phyloP scores from a whole-genome alignment of 2,113 vertebrate species.

The Lasiurus borealis region DNA sequence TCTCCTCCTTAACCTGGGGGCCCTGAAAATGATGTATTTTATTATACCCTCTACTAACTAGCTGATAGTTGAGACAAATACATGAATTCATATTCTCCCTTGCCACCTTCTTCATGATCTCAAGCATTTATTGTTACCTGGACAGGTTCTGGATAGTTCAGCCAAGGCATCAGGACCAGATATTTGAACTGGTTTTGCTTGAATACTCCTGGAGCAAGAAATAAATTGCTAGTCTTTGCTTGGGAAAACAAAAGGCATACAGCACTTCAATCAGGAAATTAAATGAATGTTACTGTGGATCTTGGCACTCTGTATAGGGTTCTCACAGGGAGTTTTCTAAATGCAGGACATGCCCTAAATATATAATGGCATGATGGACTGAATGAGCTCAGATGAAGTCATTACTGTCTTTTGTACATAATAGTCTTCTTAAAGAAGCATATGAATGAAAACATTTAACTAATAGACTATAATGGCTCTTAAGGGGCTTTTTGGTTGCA shows the following conservation, averaged over 20 bases:
- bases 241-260: background rate
- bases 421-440: constrained; percentile 64
- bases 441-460: constrained; percentile 70
- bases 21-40: background rate
- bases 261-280: constrained; percentile 14
- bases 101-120: background rate
- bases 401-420: constrained; percentile 77
- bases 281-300: constrained; percentile 22
- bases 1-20: background rate
- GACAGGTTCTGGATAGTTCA: background rate
- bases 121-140: background rate
- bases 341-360: constrained; percentile 60
- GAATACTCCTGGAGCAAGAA: constrained; percentile 43
- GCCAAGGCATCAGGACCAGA: background rate
- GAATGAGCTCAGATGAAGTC: constrained; percentile 65
- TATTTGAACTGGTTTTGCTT: constrained; percentile 53
- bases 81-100: background rate
- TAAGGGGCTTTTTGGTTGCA: constrained; percentile 56
- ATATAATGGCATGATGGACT: constrained; percentile 69
- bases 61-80: background rate
- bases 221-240: constrained; percentile 39
- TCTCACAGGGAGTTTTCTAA: constrained; percentile 67
- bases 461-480: constrained; percentile 62
- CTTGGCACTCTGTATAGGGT: constrained; percentile 55
- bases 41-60: background rate